phyloP scores from a whole-genome alignment of 2,797 vertebrate genomes.

The Anniella stebbinsi region DNA sequence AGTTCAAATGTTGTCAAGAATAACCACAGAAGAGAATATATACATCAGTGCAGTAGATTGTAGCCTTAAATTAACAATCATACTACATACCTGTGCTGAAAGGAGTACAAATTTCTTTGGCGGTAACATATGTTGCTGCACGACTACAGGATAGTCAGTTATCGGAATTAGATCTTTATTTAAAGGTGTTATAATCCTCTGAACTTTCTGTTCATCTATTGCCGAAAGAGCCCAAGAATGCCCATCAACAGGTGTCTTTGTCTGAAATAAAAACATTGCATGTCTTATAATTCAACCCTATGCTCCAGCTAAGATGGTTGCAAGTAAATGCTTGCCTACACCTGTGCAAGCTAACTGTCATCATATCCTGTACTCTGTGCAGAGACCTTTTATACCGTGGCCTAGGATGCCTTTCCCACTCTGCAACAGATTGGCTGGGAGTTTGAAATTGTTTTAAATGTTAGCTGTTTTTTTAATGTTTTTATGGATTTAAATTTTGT shows the following conservation, averaged over 20 bases:
- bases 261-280: conserved; percentile 78
- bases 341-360: not conserved
- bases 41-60: not conserved
- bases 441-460: too few relatives aligned
- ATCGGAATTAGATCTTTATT: conserved; percentile 92
- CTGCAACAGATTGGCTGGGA: not conserved
- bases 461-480: too few relatives aligned
- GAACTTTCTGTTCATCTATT: conserved; percentile 85
- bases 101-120: conserved; percentile 95
- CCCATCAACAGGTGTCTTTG: conserved; percentile 92
- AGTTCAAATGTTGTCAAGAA: not conserved
- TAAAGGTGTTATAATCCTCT: conserved; percentile 87
- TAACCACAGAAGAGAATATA: not conserved
- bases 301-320: not conserved
- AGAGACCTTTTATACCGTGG: not conserved
- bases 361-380: too few relatives aligned
- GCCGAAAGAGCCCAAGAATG: conserved; percentile 96
- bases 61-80: not conserved
- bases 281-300: not conserved
- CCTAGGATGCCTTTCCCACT: not conserved
- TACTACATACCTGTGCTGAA: conserved; percentile 90
- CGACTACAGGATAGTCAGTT: conserved; percentile 93
- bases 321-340: not conserved
- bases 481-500: too few relatives aligned
- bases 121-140: conserved; percentile 92